phyloP scores from a whole-genome alignment of 2,888 invertebrate species.

The Folsomia candida region DNA sequence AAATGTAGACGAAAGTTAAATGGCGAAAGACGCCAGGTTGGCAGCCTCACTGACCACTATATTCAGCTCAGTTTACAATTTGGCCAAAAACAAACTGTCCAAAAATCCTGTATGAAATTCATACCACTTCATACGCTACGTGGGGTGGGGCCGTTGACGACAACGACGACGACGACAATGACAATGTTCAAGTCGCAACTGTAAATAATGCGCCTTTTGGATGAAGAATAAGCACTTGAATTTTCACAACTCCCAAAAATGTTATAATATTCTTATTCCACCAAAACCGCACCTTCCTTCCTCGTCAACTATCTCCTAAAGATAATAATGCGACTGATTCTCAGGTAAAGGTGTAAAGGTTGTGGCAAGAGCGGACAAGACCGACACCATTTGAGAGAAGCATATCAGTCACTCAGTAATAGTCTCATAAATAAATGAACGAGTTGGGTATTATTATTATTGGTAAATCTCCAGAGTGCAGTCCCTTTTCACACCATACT shows the following conservation, averaged over 20 bases:
- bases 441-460: not conserved
- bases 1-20: not conserved
- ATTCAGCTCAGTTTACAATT: not conserved
- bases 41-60: not conserved
- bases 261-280: not conserved
- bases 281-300: no score
- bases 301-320: not conserved
- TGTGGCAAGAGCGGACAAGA: not conserved
- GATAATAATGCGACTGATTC: not conserved
- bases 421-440: constrained; percentile 3
- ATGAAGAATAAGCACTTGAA: no score
- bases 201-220: no score
- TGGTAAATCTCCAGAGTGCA: not conserved
- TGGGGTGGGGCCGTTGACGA: not conserved
- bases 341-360: not conserved
- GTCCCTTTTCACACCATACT: constrained; percentile 1
- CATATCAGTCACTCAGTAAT: not conserved
- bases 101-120: not conserved
- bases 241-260: not conserved
- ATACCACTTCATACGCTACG: not conserved
- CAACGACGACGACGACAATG: no score
- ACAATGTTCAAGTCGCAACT: no score
- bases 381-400: not conserved
- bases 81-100: not conserved
- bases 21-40: not conserved